Evolutionary conservation across 2,888 invertebrate species (phyloP), one percentile per base, ranked within the genome.

Genomic region (Philereme transversata): DNA sequence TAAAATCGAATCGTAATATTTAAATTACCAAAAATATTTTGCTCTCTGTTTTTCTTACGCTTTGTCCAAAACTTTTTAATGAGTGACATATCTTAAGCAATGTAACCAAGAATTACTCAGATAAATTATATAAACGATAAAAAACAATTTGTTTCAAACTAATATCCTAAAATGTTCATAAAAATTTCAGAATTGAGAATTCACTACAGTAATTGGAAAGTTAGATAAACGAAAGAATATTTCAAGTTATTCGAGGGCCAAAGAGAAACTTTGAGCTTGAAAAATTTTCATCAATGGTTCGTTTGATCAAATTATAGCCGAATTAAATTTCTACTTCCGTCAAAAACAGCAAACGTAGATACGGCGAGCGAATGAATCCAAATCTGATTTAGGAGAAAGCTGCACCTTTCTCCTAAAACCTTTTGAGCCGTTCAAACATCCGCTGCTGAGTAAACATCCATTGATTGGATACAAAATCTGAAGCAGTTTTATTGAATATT

Each of bases 401-500:
- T 38, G 36, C 45, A 61, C 67, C 62, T 65, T 59, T 63, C 44
- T 45, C 41, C 53, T 40, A 4, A 48, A 48, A 59, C 61, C 63
- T 63, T 67, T 64, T 62, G 60, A 61, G 56, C 55, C 55, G 40
- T 65, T 57, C 61, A 38, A 64, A 64, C 64, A 65, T 62, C 57
- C 55, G 57, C 59, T 41, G 49, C 40, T 22, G 41, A 22, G 22
- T 22, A 36, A 36, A 58, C 58, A 61, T 6, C 57, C 38, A 56
- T 54, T 65, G 59, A 64, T 68, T 65, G 59, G 45, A 40, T 62
- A 74, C 70, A 70, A 78, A 79, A 78, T 80, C 74, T 74, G 65
- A 72, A 68, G 72, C 73, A 73, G 74, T 76, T 74, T 78, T 77
- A 84, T 83, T 81, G 76, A 82, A 79, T 84, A 81, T 82, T 77